A percentile compares a stretch with the other conserved stretches of the same genome.
phyloP scores from a whole-genome alignment of 2,888 invertebrate species.

The Philonicus albiceps region DNA sequence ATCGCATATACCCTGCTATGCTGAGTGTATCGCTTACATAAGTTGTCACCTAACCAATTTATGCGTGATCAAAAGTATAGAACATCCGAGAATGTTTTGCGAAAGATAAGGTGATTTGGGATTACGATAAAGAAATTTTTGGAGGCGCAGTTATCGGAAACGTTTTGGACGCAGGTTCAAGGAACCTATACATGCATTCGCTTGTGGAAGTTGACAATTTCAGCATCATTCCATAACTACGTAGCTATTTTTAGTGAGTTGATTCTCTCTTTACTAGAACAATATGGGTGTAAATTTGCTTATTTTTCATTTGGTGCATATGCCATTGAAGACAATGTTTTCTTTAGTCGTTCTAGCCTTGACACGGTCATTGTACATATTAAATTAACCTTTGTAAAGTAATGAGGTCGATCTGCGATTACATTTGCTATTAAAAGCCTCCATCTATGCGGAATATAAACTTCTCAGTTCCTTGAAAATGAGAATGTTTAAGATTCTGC shows the following conservation, averaged over 20 bases:
- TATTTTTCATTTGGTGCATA: neutral
- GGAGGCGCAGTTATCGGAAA: neutral
- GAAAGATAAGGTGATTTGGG: neutral
- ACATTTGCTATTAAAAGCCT: neutral
- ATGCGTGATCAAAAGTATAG: neutral
- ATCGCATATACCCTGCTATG: neutral
- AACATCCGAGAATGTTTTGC: neutral
- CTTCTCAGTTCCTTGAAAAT: neutral
- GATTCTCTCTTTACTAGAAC: neutral
- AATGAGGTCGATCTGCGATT: neutral
- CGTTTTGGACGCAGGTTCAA: neutral
- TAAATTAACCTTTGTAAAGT: neutral
- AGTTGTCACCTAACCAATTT: neutral
- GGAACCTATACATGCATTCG: neutral
- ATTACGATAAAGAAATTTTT: neutral
- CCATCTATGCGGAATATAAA: neutral
- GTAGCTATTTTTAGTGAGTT: neutral
- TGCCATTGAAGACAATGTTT: neutral
- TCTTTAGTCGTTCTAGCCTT: neutral
- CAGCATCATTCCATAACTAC: neutral
- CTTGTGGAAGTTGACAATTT: neutral
- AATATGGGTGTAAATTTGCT: neutral
- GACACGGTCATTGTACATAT: neutral
- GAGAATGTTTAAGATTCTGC: neutral
- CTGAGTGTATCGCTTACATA: neutral